Evolutionary conservation across 2,113 vertebrate genomes (phyloP).

Genomic region (Dendrocopos noguchii): DNA sequence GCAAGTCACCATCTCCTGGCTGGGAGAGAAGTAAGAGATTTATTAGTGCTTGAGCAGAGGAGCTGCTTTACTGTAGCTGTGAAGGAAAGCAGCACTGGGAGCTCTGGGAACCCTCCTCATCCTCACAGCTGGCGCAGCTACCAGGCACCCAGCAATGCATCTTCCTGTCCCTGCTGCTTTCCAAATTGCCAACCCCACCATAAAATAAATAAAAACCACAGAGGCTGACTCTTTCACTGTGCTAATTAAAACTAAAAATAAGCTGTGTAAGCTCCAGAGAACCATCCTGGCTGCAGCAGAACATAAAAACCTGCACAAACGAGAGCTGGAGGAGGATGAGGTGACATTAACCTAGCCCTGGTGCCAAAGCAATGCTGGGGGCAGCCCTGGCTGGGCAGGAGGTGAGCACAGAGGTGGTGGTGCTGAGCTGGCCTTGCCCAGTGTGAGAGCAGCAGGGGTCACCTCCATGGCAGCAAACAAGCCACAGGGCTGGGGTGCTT

Average conservation of each 20-base stretch:
- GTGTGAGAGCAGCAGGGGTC: neutral
- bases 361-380: accelerated
- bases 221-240: neutral
- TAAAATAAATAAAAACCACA: neutral
- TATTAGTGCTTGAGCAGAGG: neutral
- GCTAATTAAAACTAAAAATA: conserved; percentile 13
- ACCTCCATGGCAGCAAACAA: neutral
- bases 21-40: neutral
- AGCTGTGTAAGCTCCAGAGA: neutral
- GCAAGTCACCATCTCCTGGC: neutral
- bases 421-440: neutral
- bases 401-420: neutral
- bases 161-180: neutral
- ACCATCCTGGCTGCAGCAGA: neutral
- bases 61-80: neutral
- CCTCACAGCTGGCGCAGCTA: neutral
- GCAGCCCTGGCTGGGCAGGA: neutral
- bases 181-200: neutral
- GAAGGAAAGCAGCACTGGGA: neutral
- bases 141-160: neutral
- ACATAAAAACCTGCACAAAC: neutral
- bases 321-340: neutral
- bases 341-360: accelerated
- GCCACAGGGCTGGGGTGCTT: neutral
- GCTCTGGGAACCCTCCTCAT: neutral